Evolutionary conservation across 1,140 invertebrate species (phyloP).

Genomic region (Ruditapes philippinarum): DNA sequence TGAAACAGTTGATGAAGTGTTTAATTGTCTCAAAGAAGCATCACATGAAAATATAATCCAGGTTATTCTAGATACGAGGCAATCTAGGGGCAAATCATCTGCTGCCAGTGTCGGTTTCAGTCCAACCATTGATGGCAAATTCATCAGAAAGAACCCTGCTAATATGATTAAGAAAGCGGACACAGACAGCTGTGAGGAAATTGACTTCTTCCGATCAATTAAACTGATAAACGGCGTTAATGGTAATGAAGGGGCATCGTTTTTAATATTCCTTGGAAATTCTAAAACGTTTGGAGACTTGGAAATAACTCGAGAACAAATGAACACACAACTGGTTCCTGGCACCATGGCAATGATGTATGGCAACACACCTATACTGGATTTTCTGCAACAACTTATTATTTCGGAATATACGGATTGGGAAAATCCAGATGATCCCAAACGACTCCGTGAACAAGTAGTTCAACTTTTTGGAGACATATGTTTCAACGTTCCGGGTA

Average conservation of each 20-base stretch:
- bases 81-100: too few relatives aligned
- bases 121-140: slow-evolving; percentile 30
- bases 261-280: not conserved
- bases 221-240: slow-evolving; percentile 28
- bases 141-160: not conserved
- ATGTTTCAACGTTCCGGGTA: slow-evolving; percentile 10
- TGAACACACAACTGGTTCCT: not conserved
- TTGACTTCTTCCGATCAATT: slow-evolving; percentile 27
- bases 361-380: too few relatives aligned
- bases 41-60: not conserved
- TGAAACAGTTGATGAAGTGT: not conserved
- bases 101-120: not conserved
- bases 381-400: not conserved
- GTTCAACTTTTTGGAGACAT: not conserved
- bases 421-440: not conserved
- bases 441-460: not conserved
- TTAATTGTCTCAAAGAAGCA: not conserved
- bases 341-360: not conserved
- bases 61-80: too few relatives aligned
- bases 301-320: not conserved
- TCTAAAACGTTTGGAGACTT: not conserved
- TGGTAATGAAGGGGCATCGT: slow-evolving; percentile 25
- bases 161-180: not conserved
- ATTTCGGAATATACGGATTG: slow-evolving; percentile 18
- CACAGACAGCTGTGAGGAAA: not conserved